Evolutionary conservation across 2,113 vertebrate genomes (phyloP).

Genomic region (Formicarius rufipectus): DNA sequence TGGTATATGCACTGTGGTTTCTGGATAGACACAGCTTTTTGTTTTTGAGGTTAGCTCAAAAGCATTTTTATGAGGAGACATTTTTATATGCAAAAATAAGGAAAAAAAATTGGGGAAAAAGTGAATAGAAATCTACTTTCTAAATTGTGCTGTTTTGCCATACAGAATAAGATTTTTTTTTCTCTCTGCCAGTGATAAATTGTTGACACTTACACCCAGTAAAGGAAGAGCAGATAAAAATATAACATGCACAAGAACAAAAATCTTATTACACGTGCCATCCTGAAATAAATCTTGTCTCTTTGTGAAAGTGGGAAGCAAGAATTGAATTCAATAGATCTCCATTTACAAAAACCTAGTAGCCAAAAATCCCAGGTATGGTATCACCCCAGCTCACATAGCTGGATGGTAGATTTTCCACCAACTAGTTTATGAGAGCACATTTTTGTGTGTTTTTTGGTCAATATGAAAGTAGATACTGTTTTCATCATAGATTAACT

Average conservation of each 20-base stretch:
- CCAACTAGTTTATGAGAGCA: neutral
- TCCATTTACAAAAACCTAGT: neutral
- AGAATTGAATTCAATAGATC: neutral
- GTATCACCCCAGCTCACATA: neutral
- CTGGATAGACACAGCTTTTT: neutral
- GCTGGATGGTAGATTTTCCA: neutral
- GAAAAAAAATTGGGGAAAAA: neutral
- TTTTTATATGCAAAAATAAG: neutral
- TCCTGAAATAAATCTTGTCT: neutral
- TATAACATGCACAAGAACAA: neutral
- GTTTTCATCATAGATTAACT: neutral
- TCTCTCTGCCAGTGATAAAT: neutral
- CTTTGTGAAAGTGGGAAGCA: neutral
- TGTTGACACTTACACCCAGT: neutral
- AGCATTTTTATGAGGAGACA: too few species aligned
- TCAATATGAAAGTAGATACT: neutral
- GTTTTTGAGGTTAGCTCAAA: neutral
- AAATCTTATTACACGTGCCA: neutral
- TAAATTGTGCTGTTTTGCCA: neutral
- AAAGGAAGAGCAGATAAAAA: slow-evolving; percentile 4
- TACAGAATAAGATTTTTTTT: neutral
- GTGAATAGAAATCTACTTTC: neutral
- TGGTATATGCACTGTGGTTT: neutral
- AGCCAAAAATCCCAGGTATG: neutral
- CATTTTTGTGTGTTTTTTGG: neutral